phyloP scores from a whole-genome alignment of 2,113 vertebrate genomes.

The Dasyurus viverrinus region DNA sequence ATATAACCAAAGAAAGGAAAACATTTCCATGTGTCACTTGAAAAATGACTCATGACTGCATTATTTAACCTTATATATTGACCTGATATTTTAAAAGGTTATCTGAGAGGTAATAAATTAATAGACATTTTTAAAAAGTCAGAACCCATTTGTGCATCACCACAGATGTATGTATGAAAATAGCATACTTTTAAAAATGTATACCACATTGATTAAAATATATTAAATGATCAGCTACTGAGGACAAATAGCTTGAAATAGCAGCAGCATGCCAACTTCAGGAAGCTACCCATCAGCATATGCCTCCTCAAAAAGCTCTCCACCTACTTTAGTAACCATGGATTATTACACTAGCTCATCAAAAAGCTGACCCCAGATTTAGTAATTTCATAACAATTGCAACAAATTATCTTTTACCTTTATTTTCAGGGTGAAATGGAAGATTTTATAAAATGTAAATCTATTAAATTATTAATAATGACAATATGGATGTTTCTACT shows the following conservation, averaged over 20 bases:
- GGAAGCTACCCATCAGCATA: too few species aligned
- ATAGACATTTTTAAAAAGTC: background rate
- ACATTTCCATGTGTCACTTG: background rate
- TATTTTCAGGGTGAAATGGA: background rate
- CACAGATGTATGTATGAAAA: background rate
- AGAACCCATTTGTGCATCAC: background rate
- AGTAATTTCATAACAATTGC: too few species aligned
- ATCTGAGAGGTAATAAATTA: background rate
- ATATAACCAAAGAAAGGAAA: background rate
- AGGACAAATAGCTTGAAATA: background rate
- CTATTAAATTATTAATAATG: background rate
- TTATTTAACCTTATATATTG: background rate
- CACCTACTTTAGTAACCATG: background rate
- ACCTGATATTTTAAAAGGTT: background rate
- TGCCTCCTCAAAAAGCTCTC: background rate
- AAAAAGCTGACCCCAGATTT: background rate
- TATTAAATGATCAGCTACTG: rapidly evolving
- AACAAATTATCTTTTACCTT: too few species aligned
- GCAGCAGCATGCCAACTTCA: background rate
- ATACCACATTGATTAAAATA: background rate
- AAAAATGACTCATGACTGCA: background rate
- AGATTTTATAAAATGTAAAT: background rate
- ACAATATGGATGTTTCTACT: background rate
- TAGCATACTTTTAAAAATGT: background rate
- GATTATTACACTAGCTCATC: background rate